Evolutionary conservation across 2,113 vertebrate genomes (phyloP).

Genomic region (Hippocampus guttulatus): DNA sequence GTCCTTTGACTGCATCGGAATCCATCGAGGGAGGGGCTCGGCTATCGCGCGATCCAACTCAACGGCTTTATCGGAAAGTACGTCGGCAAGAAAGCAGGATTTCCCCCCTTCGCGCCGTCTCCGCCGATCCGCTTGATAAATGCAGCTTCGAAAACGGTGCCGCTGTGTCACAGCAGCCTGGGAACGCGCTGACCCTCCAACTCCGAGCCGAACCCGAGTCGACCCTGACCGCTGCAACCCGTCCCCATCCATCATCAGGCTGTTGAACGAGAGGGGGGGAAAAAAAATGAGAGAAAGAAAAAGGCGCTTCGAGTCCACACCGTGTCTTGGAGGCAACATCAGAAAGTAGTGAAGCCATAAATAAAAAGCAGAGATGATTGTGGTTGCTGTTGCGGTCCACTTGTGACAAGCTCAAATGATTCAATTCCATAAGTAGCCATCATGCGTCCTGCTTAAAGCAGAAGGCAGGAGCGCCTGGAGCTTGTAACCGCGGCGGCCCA

Average conservation of each 20-base stretch:
- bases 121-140: conserved; percentile 40
- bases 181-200: conserved; percentile 55
- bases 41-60: background rate
- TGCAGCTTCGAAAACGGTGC: conserved; percentile 27
- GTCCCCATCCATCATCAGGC: conserved; percentile 54
- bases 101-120: conserved; percentile 20
- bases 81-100: background rate
- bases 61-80: background rate
- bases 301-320: conserved; percentile 29
- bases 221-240: conserved; percentile 32
- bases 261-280: conserved; percentile 15
- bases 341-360: conserved; percentile 2
- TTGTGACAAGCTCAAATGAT: conserved; percentile 54
- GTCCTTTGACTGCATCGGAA: background rate
- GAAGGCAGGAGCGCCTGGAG: conserved; percentile 34
- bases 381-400: conserved; percentile 39
- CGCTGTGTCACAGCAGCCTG: conserved; percentile 52
- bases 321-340: conserved; percentile 1
- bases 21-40: background rate
- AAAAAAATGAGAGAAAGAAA: conserved; percentile 50
- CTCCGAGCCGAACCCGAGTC: conserved; percentile 39
- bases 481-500: conserved; percentile 40
- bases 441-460: conserved; percentile 53
- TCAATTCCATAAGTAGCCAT: conserved; percentile 33
- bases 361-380: conserved; percentile 7